A percentile compares a stretch with the other conserved stretches of the same genome.
These are phyloP conservation scores for Metalampra italica DNA, from an alignment of 2,888 invertebrate genomes.

Conservation along the genomic window DNA sequence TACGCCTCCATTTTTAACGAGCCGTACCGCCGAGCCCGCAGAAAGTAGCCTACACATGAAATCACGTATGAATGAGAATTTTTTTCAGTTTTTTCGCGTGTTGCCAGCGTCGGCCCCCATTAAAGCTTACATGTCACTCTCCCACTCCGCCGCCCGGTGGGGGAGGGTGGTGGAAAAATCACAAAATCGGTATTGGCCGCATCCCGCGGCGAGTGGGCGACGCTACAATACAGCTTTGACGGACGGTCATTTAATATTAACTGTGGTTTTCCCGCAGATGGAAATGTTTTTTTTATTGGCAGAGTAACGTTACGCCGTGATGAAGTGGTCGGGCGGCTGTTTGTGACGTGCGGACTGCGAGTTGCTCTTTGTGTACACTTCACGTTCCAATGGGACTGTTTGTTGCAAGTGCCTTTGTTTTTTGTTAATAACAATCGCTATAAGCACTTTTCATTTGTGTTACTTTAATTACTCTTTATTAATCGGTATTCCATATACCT, in stretches of 20 bases:
- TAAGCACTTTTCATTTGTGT: not conserved
- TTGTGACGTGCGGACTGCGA: slow-evolving; percentile 69
- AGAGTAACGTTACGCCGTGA: slow-evolving; percentile 69
- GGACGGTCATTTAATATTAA: slow-evolving; percentile 78
- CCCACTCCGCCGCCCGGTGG: slow-evolving; percentile 28
- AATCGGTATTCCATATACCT: too few species aligned
- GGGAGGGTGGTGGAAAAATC: slow-evolving; percentile 46
- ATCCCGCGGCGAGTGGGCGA: slow-evolving; percentile 59
- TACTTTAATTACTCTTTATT: slow-evolving; percentile 24
- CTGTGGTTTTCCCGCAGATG: slow-evolving; percentile 77
- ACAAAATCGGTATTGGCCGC: slow-evolving; percentile 73
- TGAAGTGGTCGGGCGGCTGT: slow-evolving; percentile 71
- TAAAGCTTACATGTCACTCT: slow-evolving; percentile 77
- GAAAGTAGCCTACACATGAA: slow-evolving; percentile 77
- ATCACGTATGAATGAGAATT: slow-evolving; percentile 76
- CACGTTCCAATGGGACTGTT: slow-evolving; percentile 52
- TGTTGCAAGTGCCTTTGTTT: slow-evolving; percentile 46
- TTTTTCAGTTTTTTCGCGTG: slow-evolving; percentile 75
- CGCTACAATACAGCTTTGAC: slow-evolving; percentile 74
- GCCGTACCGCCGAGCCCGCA: slow-evolving; percentile 67
- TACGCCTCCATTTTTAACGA: slow-evolving; percentile 76
- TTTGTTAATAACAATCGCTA: slow-evolving; percentile 11
- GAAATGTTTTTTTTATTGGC: slow-evolving; percentile 72
- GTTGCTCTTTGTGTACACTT: slow-evolving; percentile 63
- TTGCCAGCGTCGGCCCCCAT: slow-evolving; percentile 62